Conservation (phyloP, 2,797 vertebrate species). For the Alcedo quadribrachys region DNA sequence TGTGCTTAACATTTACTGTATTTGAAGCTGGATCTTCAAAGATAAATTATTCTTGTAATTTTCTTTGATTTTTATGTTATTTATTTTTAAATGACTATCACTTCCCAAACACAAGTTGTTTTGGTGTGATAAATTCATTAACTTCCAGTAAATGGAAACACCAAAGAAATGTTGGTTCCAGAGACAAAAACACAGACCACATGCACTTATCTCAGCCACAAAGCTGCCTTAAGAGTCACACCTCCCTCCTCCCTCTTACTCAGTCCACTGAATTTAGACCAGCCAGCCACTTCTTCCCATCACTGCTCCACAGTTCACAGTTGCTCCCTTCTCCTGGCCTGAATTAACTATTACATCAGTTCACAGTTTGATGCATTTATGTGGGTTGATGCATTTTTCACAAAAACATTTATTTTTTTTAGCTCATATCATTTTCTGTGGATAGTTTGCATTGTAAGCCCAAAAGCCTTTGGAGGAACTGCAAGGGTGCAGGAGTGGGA, state of each 20-base stretch:
- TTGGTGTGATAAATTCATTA: background rate
- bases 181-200: background rate
- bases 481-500: background rate
- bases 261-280: background rate
- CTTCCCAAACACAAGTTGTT: background rate
- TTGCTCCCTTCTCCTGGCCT: background rate
- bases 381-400: background rate
- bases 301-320: background rate
- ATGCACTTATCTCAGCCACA: background rate
- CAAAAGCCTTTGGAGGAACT: background rate
- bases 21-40: background rate
- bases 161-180: background rate
- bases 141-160: background rate
- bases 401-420: background rate
- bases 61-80: background rate
- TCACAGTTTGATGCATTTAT: background rate
- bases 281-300: background rate
- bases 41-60: background rate
- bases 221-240: slow-evolving; percentile 11
- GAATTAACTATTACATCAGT: background rate
- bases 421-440: rapidly evolving
- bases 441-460: background rate
- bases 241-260: background rate
- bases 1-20: background rate
- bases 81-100: background rate